phyloP scores from a whole-genome alignment of 1,140 invertebrate genomes.

The Hesperophylax magnus region DNA sequence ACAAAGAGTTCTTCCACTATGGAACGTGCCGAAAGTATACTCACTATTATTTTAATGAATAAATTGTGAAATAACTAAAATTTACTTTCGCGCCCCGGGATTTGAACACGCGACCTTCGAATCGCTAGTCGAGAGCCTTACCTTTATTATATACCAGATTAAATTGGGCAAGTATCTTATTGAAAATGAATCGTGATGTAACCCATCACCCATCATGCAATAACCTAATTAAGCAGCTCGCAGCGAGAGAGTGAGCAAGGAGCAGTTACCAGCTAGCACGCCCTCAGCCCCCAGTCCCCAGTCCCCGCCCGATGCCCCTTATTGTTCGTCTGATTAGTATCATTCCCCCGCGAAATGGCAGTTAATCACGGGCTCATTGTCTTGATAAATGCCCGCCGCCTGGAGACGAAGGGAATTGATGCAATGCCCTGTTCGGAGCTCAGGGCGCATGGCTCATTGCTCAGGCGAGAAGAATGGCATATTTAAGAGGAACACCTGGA shows the following conservation, averaged over 20 bases:
- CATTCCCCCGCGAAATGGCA: conserved; percentile 28
- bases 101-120: too few species aligned
- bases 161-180: too few species aligned
- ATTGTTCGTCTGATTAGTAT: conserved; percentile 36
- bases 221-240: conserved; percentile 7
- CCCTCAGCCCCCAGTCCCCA: background rate
- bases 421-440: background rate
- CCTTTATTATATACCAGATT: too few species aligned
- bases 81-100: too few species aligned
- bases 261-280: too few species aligned
- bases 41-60: too few species aligned
- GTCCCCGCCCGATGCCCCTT: conserved; percentile 2
- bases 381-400: conserved; percentile 34
- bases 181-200: too few species aligned
- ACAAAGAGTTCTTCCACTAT: too few species aligned
- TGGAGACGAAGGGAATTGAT: conserved; percentile 28
- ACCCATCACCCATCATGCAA: conserved; percentile 12
- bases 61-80: too few species aligned
- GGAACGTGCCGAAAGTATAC: too few species aligned
- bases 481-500: conserved; percentile 19
- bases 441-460: background rate
- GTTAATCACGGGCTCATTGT: conserved; percentile 30
- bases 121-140: too few species aligned
- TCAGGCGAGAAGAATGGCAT: conserved; percentile 30
- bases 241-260: too few species aligned